Percentiles rank a stretch among this genome's conserved stretches.
Conservation (phyloP, 35 echinoderm and acorn worm genomes). For the Hemicentrotus pulcherrimus region DNA sequence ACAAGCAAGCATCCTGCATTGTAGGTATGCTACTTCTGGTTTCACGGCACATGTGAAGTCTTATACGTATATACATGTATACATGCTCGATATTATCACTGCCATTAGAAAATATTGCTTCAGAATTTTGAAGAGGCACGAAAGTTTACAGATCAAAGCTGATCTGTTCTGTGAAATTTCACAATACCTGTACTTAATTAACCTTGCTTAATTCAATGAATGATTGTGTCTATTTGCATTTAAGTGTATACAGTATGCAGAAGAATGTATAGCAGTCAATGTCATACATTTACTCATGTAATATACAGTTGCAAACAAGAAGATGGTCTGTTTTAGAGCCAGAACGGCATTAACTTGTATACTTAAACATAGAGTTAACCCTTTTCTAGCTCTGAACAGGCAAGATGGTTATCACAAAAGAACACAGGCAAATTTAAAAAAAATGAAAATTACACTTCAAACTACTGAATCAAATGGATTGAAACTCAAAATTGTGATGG, state of each 20-base stretch:
- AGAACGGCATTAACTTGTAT: too few relatives aligned
- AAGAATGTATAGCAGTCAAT: too few relatives aligned
- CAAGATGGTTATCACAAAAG: neutral
- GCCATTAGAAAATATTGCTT: neutral
- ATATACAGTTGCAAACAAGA: neutral
- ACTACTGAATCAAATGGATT: too few relatives aligned
- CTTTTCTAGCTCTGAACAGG: neutral
- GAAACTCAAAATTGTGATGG: too few relatives aligned
- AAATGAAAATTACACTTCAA: too few relatives aligned
- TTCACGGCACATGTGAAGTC: neutral
- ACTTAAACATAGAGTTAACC: too few relatives aligned
- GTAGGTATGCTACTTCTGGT: neutral
- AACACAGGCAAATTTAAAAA: too few relatives aligned
- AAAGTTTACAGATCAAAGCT: neutral
- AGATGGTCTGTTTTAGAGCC: too few relatives aligned
- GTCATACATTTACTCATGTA: too few relatives aligned
- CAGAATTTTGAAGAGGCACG: neutral
- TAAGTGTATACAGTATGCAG: too few relatives aligned
- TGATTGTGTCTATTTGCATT: neutral
- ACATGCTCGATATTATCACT: neutral
- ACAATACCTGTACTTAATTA: neutral
- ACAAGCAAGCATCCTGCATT: neutral
- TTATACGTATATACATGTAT: too few relatives aligned
- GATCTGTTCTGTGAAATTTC: neutral
- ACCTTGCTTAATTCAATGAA: neutral